Evolutionary conservation across 2,797 vertebrate genomes (phyloP), one percentile per base, ranked within the genome.

Genomic region (Sylvia borin): DNA sequence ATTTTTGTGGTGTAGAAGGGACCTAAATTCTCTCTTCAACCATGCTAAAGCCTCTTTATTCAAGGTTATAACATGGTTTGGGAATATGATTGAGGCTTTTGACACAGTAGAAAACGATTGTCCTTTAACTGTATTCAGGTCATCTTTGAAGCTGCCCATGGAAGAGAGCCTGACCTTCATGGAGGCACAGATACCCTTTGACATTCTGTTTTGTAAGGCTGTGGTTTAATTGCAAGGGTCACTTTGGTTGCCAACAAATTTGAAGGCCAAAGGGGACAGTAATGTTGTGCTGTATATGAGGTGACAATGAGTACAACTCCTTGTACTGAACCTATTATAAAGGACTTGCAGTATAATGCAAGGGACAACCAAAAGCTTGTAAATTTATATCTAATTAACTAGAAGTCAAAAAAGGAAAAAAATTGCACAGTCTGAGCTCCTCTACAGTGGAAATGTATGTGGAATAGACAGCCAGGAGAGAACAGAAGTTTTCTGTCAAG

Each of bases 31-130:
- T 93, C 88, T 36, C 77, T 92, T 87, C 83, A 73, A 7, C 90
- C 88, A 78, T 78, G 61, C 58, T 85, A 95, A 97, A 93, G 93
- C 89, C 72, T 90, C 89, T 96, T 95, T 95, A 91, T 94, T 91
- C 87, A 97, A 94, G 95, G 87, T 92, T 96, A 90, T 88, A 88
- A 16, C 61, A 75, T 55, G 91, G 73, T 85, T 78, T 93, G 84
- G 92, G 72, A 96, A 95, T 95, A 62, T 26, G 91, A 86, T 17
- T 91, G 91, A 90, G 78, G 72, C 20, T 88, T 92, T 94, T 91
- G 68, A 72, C 68, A 55, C 65, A 66, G 78, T 47, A 88, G 86
- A 94, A 94, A 88, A 62, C 40, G 43, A 94, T 95, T 92, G 91
- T 89, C 82, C 85, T 92, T 90, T 80, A 29, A 34, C 77, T 76